Conservation (phyloP, 2,888 invertebrate species). For the Eretmocerus hayati region DNA sequence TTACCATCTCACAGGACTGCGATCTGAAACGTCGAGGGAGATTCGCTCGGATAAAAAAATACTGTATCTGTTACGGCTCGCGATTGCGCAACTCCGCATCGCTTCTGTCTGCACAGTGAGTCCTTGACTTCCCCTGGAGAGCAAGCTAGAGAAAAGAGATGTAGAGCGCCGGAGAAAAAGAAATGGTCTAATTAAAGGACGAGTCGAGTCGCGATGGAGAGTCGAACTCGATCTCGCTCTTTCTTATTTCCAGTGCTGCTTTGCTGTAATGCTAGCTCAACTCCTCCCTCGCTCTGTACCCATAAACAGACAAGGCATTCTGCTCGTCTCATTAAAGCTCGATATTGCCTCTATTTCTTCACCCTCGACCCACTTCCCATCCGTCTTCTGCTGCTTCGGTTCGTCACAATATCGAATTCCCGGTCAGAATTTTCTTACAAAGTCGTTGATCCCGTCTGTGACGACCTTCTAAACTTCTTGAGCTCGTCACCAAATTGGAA, state of each 20-base stretch:
- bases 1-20: constrained; percentile 42
- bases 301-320: constrained; percentile 8
- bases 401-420: too few relatives aligned
- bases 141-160: constrained; percentile 22
- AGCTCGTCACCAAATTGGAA: too few relatives aligned
- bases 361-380: background rate
- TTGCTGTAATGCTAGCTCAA: constrained; percentile 10
- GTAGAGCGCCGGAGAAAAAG: constrained; percentile 32
- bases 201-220: constrained; percentile 28
- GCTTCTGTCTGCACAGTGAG: constrained; percentile 24
- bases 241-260: too few relatives aligned
- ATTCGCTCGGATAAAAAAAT: constrained; percentile 24
- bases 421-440: too few relatives aligned
- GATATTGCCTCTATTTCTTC: constrained; percentile 7
- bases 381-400: too few relatives aligned
- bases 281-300: constrained; percentile 17
- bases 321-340: constrained; percentile 7
- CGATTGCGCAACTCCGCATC: constrained; percentile 39
- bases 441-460: too few relatives aligned
- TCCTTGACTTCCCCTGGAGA: constrained; percentile 32
- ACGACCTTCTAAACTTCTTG: too few relatives aligned
- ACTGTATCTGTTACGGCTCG: constrained; percentile 36
- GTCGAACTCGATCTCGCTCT: constrained; percentile 6
- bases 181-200: constrained; percentile 46
- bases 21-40: constrained; percentile 27